These are phyloP conservation scores for Ceratina japonica DNA, from an alignment of 1,140 invertebrate genomes.

Conservation along the genomic window DNA sequence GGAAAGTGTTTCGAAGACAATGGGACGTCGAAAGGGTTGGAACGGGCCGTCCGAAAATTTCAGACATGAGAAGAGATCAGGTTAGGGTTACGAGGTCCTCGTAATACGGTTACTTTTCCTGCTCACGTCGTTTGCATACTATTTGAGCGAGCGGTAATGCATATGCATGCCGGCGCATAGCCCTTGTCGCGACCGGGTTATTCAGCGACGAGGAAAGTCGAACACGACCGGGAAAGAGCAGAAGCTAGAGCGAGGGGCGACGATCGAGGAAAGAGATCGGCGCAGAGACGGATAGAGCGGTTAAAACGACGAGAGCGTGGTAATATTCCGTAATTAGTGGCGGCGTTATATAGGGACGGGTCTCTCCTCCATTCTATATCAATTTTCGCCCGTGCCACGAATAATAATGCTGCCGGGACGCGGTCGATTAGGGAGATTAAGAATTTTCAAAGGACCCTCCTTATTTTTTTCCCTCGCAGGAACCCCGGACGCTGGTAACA, in stretches of 20 bases:
- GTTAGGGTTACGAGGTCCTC: constrained; percentile 40
- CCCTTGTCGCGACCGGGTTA: constrained; percentile 54
- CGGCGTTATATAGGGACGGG: constrained; percentile 40
- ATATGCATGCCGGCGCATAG: constrained; percentile 72
- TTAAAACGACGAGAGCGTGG: constrained; percentile 38
- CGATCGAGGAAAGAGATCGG: constrained; percentile 22
- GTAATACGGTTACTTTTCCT: constrained; percentile 70
- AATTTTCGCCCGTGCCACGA: constrained; percentile 25
- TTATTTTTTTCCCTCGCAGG: too few species aligned
- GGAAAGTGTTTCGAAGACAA: too few species aligned
- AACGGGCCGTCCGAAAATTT: neutral
- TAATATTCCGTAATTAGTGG: constrained; percentile 71
- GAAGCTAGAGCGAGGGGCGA: neutral
- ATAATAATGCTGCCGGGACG: constrained; percentile 29
- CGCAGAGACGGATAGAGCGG: constrained; percentile 5
- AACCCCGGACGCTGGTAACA: too few species aligned
- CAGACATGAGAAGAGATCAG: constrained; percentile 33
- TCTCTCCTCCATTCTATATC: constrained; percentile 16
- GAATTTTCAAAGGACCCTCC: neutral
- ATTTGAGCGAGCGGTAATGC: constrained; percentile 73
- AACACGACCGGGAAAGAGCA: neutral
- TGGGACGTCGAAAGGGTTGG: neutral
- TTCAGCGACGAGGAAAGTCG: constrained; percentile 34
- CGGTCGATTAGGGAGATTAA: constrained; percentile 22
- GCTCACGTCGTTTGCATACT: constrained; percentile 72